Evolutionary conservation across 2,797 vertebrate species (phyloP).

Genomic region (Rhinogobio ventralis): DNA sequence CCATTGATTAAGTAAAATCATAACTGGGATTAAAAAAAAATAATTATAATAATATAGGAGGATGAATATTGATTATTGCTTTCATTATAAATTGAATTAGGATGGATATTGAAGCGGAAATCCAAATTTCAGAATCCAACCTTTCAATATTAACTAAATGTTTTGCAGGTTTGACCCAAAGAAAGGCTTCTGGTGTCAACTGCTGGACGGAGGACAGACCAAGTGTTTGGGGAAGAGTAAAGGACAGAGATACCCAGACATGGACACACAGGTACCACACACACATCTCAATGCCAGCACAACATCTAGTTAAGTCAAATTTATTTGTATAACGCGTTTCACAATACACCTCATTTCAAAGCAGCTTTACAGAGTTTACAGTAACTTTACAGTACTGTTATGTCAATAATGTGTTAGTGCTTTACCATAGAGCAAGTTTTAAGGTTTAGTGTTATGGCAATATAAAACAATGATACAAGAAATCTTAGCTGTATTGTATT

Average conservation of each 20-base stretch:
- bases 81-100: too few species aligned
- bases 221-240: slow-evolving; percentile 98
- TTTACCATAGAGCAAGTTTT: background rate
- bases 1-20: too few species aligned
- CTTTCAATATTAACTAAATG: background rate
- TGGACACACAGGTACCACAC: slow-evolving; percentile 86
- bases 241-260: slow-evolving; percentile 94
- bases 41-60: too few species aligned
- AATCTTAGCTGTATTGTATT: background rate
- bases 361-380: background rate
- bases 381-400: too few species aligned
- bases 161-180: slow-evolving; percentile 92
- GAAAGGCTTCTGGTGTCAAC: slow-evolving; percentile 99
- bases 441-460: rapidly evolving
- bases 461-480: background rate
- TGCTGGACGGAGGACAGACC: slow-evolving; percentile 93
- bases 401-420: background rate
- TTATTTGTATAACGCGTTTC: background rate
- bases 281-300: background rate
- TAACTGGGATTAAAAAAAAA: too few species aligned
- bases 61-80: too few species aligned
- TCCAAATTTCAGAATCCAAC: too few species aligned
- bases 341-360: background rate
- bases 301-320: background rate
- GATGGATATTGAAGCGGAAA: too few species aligned